Conservation (phyloP, 1,140 invertebrate genomes). For the Calycopis cecrops region DNA sequence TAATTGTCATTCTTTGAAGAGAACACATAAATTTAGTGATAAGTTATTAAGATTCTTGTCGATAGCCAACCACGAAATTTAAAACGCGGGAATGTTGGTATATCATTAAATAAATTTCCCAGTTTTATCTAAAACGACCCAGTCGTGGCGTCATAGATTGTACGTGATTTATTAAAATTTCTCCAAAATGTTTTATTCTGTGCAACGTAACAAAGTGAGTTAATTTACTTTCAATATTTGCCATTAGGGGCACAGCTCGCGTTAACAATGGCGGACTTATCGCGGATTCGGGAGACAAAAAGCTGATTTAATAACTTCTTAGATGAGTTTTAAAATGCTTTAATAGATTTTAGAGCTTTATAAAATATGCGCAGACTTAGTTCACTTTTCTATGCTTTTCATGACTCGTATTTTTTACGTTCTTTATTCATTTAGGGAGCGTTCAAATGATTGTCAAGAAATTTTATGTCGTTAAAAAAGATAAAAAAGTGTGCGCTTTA, state of each 20-base stretch:
- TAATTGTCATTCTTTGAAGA: no score
- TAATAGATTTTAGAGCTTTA: no score
- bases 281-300: conserved; percentile 5
- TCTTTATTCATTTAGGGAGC: no score
- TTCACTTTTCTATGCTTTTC: no score
- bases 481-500: no score
- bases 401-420: no score
- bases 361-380: no score
- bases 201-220: conserved; percentile 6
- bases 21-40: no score
- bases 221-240: conserved; percentile 32
- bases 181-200: conserved; percentile 5
- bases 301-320: conserved; percentile 7
- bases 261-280: conserved; percentile 32
- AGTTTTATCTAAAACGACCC: conserved; percentile 10
- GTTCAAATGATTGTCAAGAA: no score
- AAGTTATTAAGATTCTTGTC: no score
- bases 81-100: conserved; percentile 10
- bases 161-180: conserved; percentile 8
- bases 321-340: background rate
- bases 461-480: no score
- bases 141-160: conserved; percentile 5
- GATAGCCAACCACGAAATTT: conserved; percentile 3
- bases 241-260: conserved; percentile 34
- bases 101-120: conserved; percentile 9